Evolutionary conservation across 2,888 invertebrate species (phyloP).

Genomic region (Melipona beecheii): DNA sequence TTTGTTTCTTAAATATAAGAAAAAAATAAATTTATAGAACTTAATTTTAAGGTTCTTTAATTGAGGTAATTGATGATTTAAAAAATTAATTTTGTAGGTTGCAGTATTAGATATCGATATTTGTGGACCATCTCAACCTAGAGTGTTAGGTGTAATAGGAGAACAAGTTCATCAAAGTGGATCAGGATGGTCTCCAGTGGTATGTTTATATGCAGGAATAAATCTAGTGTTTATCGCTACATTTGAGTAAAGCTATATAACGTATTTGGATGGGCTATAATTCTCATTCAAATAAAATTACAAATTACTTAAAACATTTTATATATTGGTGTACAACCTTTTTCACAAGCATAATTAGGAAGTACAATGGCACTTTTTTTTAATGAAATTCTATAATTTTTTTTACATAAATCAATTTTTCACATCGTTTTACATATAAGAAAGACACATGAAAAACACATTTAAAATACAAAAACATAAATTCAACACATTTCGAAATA

Average conservation of each 20-base stretch:
- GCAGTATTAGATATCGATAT: constrained; percentile 98
- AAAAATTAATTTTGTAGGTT: constrained; percentile 87
- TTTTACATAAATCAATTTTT: no score
- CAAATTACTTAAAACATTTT: background rate
- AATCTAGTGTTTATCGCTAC: background rate
- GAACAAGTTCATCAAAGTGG: constrained; percentile 98
- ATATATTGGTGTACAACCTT: background rate
- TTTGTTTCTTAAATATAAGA: background rate
- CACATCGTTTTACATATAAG: background rate
- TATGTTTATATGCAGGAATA: constrained; percentile 84
- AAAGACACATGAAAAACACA: background rate
- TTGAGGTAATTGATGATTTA: constrained; percentile 10
- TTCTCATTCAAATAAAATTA: background rate
- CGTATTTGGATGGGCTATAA: background rate
- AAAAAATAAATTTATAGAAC: background rate
- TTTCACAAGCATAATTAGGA: background rate
- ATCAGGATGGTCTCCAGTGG: constrained; percentile 98
- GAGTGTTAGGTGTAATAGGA: constrained; percentile 95
- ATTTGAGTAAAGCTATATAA: constrained; percentile 9
- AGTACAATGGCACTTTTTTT: background rate
- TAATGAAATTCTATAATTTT: background rate
- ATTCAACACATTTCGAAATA: background rate
- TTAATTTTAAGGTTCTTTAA: constrained; percentile 1
- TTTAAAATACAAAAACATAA: background rate
- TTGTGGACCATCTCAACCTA: constrained; percentile 98